These are phyloP conservation scores for Actinernus sp. DNA, from an alignment of 92 coral and sea anemone species.

Conservation along the genomic window DNA sequence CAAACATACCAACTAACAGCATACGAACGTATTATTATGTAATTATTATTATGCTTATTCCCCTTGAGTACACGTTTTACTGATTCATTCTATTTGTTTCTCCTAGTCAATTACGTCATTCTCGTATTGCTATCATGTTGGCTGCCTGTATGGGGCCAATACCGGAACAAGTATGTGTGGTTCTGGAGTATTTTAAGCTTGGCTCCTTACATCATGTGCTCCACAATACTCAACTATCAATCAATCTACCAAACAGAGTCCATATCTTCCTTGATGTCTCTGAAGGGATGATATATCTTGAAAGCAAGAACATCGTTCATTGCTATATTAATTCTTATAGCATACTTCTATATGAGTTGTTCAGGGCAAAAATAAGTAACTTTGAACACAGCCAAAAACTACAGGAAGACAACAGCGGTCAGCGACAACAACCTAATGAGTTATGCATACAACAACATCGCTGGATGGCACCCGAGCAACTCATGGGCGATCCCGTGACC, in stretches of 20 bases:
- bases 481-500: conserved; percentile 53
- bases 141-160: conserved; percentile 78
- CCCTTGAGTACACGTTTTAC: no score
- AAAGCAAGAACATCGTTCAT: conserved; percentile 66
- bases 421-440: background rate
- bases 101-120: conserved; percentile 83
- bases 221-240: conserved; percentile 53
- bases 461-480: conserved; percentile 87
- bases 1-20: no score
- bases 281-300: conserved; percentile 80
- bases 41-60: no score
- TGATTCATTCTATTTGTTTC: background rate
- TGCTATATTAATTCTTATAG: conserved; percentile 83
- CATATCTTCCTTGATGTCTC: conserved; percentile 69
- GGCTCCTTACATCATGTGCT: conserved; percentile 71
- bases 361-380: conserved; percentile 71
- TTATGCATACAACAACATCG: conserved; percentile 39
- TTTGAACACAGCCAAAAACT: conserved; percentile 68
- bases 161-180: conserved; percentile 54
- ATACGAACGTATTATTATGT: no score
- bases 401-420: background rate
- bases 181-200: conserved; percentile 77
- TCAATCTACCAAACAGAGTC: conserved; percentile 60
- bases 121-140: conserved; percentile 74
- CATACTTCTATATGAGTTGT: conserved; percentile 49